Conservation (phyloP, 2,797 vertebrate species). For the Enteromius treurensis region DNA sequence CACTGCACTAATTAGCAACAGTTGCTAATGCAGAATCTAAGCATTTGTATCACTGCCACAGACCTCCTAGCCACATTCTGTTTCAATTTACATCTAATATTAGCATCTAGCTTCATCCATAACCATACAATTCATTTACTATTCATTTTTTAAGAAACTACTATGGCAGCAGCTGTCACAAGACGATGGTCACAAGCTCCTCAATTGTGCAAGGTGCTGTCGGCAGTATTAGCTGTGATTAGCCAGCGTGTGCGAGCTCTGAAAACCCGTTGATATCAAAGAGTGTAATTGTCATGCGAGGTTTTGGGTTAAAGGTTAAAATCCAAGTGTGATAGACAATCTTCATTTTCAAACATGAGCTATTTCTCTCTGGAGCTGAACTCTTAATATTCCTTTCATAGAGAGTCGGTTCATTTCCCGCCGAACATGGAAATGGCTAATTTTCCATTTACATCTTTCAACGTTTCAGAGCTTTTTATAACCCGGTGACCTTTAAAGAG, state of each 20-base stretch:
- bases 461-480: slow-evolving; percentile 41
- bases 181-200: too few species aligned
- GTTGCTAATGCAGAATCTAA: slow-evolving; percentile 1
- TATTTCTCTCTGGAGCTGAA: slow-evolving; percentile 4
- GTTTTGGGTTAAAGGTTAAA: slow-evolving; percentile 18
- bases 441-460: slow-evolving; percentile 36
- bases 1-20: slow-evolving; percentile 1
- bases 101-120: not conserved
- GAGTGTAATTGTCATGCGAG: not conserved
- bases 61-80: slow-evolving; percentile 6
- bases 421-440: slow-evolving; percentile 6
- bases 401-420: slow-evolving; percentile 11
- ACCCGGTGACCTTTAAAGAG: slow-evolving; percentile 44
- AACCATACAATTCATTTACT: not conserved
- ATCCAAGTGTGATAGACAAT: not conserved
- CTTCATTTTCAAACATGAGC: slow-evolving; percentile 19
- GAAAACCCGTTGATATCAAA: not conserved
- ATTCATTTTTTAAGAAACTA: not conserved
- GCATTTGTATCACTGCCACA: not conserved
- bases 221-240: not conserved
- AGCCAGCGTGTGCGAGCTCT: not conserved
- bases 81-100: slow-evolving; percentile 4
- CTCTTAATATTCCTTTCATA: slow-evolving; percentile 18
- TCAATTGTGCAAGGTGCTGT: not conserved
- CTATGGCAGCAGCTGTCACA: not conserved